Evolutionary conservation across 1,140 invertebrate species (phyloP), one percentile per base, ranked within the genome.

Genomic region (Hesperophylax magnus): DNA sequence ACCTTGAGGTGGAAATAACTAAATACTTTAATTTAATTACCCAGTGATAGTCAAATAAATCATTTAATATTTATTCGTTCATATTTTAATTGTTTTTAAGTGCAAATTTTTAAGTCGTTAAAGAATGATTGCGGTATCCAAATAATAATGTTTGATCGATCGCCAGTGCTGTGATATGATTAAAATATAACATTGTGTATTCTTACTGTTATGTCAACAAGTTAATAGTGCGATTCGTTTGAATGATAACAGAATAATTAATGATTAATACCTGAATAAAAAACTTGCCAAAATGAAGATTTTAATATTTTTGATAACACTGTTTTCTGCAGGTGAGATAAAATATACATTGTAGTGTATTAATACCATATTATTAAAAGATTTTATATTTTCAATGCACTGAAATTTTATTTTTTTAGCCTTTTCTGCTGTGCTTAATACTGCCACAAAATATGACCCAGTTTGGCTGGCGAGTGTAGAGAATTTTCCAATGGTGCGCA

Each of bases 391-490:
- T 75, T n/a, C 11, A 54, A 65, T 14, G 11, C 34, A 15, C 60
- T 24, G 34, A 20, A 20, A 18, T 72, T 18, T 39, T 67, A 67
- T 15, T 78, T 9, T 78, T 84, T 77, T 54, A 79, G 86, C 80
- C 61, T 81, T 81, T 83, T 86, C 86, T 22, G 85, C 87, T 77
- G 79, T 87, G 39, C 89, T 89, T 86, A 87, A 90, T 61, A 85
- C 87, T 15, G 88, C 88, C 7, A 78, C 84, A n/a, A 87, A 88
- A 2, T 90, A 90, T 78, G 89, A 90, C 67, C 89, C 89, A 0
- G 89, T 90, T 17, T 90, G 89, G 89, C 82, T 89, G 53, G 89
- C 88, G 15, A 90, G 89, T 80, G 87, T 90, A 15, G 87, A 89
- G 78, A 78, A 82, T 31, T 87, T 86, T 72, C 79, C 85, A 3